A percentile compares a stretch with the other conserved stretches of the same genome.
phyloP scores from a whole-genome alignment of 2,888 invertebrate genomes.

The Reticulitermes lucifugus region DNA sequence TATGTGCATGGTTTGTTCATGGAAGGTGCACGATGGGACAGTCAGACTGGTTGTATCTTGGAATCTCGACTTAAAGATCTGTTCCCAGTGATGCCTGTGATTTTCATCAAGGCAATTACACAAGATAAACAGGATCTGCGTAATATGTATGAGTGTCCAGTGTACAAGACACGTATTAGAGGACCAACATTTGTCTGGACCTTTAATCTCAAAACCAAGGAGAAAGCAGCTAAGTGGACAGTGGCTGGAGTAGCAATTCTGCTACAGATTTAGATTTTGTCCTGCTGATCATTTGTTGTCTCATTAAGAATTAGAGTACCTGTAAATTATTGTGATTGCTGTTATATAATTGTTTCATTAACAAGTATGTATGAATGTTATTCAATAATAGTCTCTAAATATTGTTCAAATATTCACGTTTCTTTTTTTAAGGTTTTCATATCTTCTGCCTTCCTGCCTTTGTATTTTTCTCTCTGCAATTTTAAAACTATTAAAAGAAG shows the following conservation, averaged over 20 bases:
- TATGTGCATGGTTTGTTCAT: slow-evolving; percentile 90
- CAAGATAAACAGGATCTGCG: slow-evolving; percentile 90
- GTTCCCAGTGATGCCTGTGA: slow-evolving; percentile 90
- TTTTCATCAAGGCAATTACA: slow-evolving; percentile 87
- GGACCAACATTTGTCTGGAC: slow-evolving; percentile 97
- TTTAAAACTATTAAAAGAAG: too few species aligned
- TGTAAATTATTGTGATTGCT: too few species aligned
- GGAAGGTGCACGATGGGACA: slow-evolving; percentile 97
- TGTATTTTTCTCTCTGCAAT: too few species aligned
- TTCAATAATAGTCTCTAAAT: too few species aligned
- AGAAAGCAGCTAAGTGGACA: slow-evolving; percentile 92
- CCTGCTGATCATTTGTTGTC: too few species aligned
- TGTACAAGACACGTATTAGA: slow-evolving; percentile 89
- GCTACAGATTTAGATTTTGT: slow-evolving; percentile 61
- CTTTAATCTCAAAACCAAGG: slow-evolving; percentile 90
- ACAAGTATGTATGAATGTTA: too few species aligned
- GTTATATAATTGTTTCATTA: too few species aligned
- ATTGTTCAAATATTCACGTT: too few species aligned
- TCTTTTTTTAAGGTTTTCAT: too few species aligned
- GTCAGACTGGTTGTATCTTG: slow-evolving; percentile 77
- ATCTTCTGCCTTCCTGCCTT: too few species aligned
- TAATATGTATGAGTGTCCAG: slow-evolving; percentile 92
- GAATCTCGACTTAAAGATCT: slow-evolving; percentile 91
- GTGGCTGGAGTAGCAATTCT: slow-evolving; percentile 93
- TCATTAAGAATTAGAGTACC: too few species aligned